Evolutionary conservation across 2,888 invertebrate genomes (phyloP), one percentile per base, ranked within the genome.

Genomic region (Ornithoptera priamus): DNA sequence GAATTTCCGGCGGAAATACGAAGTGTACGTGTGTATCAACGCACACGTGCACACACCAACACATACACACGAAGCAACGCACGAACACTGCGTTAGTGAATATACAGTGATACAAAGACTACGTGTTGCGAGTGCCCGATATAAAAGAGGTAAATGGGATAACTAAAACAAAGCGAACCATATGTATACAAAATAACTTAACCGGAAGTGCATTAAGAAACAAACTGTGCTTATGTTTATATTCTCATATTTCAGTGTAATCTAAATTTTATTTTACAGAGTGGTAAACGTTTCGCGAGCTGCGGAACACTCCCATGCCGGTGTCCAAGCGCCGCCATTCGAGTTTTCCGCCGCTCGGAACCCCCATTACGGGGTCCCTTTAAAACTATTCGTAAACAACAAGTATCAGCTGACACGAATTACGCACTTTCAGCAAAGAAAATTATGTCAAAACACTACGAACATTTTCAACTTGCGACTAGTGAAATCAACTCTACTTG

Each of bases 351-450:
- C 79, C 67, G 56, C 88, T 90, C 87, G 73, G 77, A 72, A 76
- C 74, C 73, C 71, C 74, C 75, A 70, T 70, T 75, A 68, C 73
- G 72, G 75, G 50, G 24, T 66, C 76, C 72, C 76, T 77, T 73
- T 78, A 79, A 76, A 81, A 61, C 83, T 87, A 86, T 85, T 83
- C 61, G 10, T 78, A 84, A 86, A 84, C 80, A 84, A 85, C 86
- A 83, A 85, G 82, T 87, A 88, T 81, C 92, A 92, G 93, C 93
- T 93, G 92, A 90, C 93, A 93, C 91, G 93, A 93, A 91, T 92
- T 88, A 93, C 93, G 92, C 92, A 93, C 93, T 93, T 93, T 93
- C 93, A 93, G 93, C 93, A 93, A 93, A 92, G 93, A 93, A 93
- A 93, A 93, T 92, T 89, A 93, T 92, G 93, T 93, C 93, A 93